phyloP scores from a whole-genome alignment of 2,113 vertebrate genomes.

The Notiomystis cincta region DNA sequence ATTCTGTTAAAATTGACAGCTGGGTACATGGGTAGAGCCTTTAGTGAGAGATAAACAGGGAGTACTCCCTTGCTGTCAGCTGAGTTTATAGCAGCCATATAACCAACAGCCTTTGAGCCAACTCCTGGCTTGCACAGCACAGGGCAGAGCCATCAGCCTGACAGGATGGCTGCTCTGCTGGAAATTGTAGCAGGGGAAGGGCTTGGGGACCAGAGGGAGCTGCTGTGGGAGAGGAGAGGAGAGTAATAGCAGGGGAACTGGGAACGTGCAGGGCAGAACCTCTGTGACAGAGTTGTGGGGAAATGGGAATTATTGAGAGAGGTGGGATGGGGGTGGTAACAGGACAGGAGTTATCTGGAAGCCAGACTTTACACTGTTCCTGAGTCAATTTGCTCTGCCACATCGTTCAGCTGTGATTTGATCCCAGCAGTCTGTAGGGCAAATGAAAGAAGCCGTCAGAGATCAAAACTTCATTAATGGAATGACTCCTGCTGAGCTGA shows the following conservation, averaged over 20 bases:
- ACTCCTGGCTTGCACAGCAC: neutral
- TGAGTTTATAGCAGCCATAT: neutral
- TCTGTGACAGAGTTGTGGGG: neutral
- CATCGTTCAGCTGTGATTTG: neutral
- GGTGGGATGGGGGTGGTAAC: neutral
- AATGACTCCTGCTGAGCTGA: neutral
- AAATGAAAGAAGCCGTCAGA: slow-evolving; percentile 8
- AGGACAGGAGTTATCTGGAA: neutral
- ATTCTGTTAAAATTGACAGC: neutral
- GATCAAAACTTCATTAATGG: slow-evolving; percentile 26
- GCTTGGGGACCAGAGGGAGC: neutral
- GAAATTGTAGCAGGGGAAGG: neutral
- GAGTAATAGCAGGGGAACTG: neutral
- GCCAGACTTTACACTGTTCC: neutral
- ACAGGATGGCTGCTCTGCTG: neutral
- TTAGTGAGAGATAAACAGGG: neutral
- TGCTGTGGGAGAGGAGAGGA: neutral
- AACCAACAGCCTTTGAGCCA: neutral
- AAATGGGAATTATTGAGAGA: accelerated
- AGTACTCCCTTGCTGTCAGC: neutral
- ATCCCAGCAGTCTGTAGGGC: neutral
- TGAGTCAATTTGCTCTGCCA: neutral
- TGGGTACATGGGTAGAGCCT: neutral
- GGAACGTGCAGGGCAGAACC: neutral
- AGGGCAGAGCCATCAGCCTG: neutral